These are phyloP conservation scores for Mesembrinibis cayennensis DNA, from an alignment of 2,113 vertebrate genomes.

Conservation along the genomic window DNA sequence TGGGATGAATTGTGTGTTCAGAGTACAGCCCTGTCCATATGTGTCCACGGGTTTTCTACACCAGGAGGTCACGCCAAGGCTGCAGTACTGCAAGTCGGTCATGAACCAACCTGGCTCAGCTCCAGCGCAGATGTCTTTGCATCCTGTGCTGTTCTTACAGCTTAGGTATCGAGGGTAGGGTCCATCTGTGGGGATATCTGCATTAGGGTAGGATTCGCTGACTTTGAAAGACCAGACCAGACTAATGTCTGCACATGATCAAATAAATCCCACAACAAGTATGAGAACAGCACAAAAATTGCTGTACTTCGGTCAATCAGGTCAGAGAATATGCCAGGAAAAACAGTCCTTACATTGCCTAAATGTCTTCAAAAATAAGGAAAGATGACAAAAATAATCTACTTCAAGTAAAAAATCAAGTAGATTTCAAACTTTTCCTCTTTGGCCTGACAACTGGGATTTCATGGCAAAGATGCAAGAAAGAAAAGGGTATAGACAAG, in stretches of 20 bases:
- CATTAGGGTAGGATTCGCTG: not conserved
- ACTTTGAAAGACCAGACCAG: not conserved
- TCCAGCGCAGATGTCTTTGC: rapidly evolving
- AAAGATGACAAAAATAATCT: not conserved
- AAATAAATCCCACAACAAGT: not conserved
- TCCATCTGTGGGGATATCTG: not conserved
- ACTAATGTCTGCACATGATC: not conserved
- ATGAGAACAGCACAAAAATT: not conserved
- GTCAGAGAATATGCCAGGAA: not conserved
- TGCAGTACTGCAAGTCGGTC: not conserved
- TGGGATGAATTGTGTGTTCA: not conserved
- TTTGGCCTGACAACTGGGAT: not conserved
- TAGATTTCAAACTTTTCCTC: not conserved
- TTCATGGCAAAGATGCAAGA: not conserved
- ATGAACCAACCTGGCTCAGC: not conserved
- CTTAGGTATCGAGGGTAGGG: not conserved
- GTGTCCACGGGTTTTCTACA: not conserved
- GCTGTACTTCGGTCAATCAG: not conserved
- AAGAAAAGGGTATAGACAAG: not conserved
- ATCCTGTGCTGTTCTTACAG: not conserved
- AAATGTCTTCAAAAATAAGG: not conserved
- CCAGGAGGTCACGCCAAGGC: no score
- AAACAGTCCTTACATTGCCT: not conserved
- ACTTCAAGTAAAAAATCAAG: not conserved
- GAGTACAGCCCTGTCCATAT: not conserved